phyloP scores from a whole-genome alignment of 2,888 invertebrate species.

The Nephrotoma flavescens region DNA sequence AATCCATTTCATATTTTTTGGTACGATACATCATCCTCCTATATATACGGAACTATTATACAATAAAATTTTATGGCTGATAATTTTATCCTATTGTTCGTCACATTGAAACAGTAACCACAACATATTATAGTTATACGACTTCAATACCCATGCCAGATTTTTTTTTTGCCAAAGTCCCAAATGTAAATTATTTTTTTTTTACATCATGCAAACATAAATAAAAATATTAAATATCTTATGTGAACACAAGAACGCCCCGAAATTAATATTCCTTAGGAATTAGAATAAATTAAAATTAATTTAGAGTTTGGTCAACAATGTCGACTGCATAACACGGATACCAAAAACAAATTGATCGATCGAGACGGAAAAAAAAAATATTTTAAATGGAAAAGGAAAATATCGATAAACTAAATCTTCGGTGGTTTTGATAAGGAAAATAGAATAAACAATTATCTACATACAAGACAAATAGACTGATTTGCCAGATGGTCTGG shows the following conservation, averaged over 20 bases:
- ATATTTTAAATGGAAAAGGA: neutral
- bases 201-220: neutral
- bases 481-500: neutral
- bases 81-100: neutral
- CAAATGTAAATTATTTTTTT: neutral
- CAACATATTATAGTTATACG: neutral
- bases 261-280: neutral
- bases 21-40: neutral
- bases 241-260: neutral
- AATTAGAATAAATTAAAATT: neutral
- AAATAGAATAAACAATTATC: neutral
- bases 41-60: neutral
- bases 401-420: neutral
- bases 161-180: neutral
- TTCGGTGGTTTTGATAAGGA: neutral
- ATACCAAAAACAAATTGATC: neutral
- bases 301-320: neutral
- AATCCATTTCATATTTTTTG: neutral
- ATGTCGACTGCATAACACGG: neutral
- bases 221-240: neutral
- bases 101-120: neutral
- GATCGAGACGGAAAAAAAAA: neutral
- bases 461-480: neutral
- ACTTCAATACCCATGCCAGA: neutral
- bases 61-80: neutral